phyloP scores from a whole-genome alignment of 2,888 invertebrate species.

The Clusia tigrina region DNA sequence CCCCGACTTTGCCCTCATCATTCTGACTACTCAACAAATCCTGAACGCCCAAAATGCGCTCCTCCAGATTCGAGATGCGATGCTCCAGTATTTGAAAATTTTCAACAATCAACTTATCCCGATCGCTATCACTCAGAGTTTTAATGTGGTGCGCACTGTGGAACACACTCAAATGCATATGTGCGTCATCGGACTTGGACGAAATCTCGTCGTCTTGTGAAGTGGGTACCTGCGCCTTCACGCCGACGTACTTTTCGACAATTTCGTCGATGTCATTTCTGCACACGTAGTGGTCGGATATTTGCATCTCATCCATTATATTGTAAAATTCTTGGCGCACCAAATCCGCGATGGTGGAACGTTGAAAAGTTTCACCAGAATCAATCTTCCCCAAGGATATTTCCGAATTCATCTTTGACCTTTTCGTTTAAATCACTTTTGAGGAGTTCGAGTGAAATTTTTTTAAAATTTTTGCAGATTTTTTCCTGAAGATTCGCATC shows the following conservation, averaged over 20 bases:
- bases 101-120: conserved; percentile 31
- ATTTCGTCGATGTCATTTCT: conserved; percentile 35
- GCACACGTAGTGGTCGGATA: conserved; percentile 32
- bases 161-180: conserved; percentile 5
- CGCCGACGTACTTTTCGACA: too few relatives aligned
- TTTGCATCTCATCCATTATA: conserved; percentile 30
- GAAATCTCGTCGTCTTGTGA: conserved; percentile 20
- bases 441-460: too few relatives aligned
- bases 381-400: too few relatives aligned
- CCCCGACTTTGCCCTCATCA: too few relatives aligned
- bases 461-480: too few relatives aligned
- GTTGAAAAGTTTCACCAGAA: too few relatives aligned
- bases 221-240: too few relatives aligned
- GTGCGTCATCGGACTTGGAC: conserved; percentile 6
- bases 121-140: conserved; percentile 32
- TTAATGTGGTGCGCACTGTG: conserved; percentile 27
- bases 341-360: conserved; percentile 31
- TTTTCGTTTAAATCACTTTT: too few relatives aligned
- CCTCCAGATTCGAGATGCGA: conserved; percentile 34
- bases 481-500: too few relatives aligned
- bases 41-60: too few relatives aligned
- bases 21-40: too few relatives aligned
- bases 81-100: conserved; percentile 36
- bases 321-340: conserved; percentile 35
- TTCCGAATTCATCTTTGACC: too few relatives aligned